Evolutionary conservation across 2,888 invertebrate species (phyloP).

Genomic region (Globia sparganii): DNA sequence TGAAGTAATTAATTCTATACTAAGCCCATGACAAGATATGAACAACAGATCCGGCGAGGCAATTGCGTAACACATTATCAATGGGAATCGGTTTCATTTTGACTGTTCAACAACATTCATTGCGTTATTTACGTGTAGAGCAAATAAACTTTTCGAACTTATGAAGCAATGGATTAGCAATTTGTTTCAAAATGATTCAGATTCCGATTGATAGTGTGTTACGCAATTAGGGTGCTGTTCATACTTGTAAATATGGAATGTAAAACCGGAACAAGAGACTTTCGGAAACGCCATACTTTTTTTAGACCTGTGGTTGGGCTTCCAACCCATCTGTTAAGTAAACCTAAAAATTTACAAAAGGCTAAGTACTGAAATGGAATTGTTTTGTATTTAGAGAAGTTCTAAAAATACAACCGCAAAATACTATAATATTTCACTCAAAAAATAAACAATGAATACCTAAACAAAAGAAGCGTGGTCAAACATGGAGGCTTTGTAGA

Average conservation of each 20-base stretch:
- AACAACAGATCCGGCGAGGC: too few relatives aligned
- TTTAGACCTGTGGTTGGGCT: background rate
- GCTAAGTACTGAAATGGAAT: background rate
- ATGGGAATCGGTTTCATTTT: too few relatives aligned
- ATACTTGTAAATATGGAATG: slow-evolving; percentile 2
- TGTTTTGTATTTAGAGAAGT: background rate
- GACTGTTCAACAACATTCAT: too few relatives aligned
- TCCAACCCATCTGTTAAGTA: background rate
- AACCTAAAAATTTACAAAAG: background rate
- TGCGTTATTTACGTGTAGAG: too few relatives aligned
- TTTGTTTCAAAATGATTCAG: too few relatives aligned
- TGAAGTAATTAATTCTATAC: slow-evolving; percentile 26
- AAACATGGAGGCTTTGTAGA: slow-evolving; percentile 39
- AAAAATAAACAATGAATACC: slow-evolving; percentile 49
- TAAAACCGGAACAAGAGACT: background rate
- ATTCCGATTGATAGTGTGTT: too few relatives aligned
- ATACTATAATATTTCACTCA: slow-evolving; percentile 27
- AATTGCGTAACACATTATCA: too few relatives aligned
- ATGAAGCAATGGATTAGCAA: too few relatives aligned
- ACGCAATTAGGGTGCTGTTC: too few relatives aligned
- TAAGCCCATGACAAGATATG: too few relatives aligned
- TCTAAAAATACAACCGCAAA: slow-evolving; percentile 24
- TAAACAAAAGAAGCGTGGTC: slow-evolving; percentile 52
- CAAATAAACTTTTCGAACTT: too few relatives aligned
- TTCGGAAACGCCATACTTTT: background rate